These are phyloP conservation scores for Silurus aristotelis DNA, from an alignment of 2,797 vertebrate genomes.

Conservation along the genomic window DNA sequence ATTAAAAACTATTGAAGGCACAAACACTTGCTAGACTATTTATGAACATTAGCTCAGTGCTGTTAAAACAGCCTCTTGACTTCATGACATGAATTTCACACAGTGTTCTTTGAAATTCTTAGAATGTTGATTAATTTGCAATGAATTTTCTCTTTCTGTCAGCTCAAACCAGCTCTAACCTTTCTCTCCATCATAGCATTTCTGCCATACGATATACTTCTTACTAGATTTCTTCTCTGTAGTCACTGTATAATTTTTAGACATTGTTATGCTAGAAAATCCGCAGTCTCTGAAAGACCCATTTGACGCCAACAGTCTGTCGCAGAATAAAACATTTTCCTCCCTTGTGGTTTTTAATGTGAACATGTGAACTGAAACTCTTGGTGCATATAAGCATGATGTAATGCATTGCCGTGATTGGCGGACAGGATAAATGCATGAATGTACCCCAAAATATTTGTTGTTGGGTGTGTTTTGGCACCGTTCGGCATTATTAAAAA, in stretches of 20 bases:
- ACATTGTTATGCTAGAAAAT: background rate
- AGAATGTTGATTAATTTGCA: background rate
- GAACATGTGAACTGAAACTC: background rate
- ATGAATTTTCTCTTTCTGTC: too few relatives aligned
- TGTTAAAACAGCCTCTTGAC: background rate
- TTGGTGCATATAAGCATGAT: background rate
- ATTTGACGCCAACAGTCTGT: background rate
- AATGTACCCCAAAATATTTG: background rate
- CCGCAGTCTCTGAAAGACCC: background rate
- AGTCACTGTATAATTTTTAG: too few relatives aligned
- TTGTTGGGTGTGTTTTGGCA: background rate
- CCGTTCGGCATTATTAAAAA: too few relatives aligned
- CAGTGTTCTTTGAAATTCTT: background rate
- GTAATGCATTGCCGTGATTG: background rate
- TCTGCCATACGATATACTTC: too few relatives aligned
- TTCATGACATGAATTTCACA: background rate
- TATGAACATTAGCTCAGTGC: background rate
- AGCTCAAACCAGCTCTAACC: too few relatives aligned
- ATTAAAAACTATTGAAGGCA: background rate
- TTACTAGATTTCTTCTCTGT: background rate
- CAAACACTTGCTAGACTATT: background rate
- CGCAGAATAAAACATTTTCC: background rate
- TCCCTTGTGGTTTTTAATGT: background rate
- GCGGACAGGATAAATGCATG: background rate
- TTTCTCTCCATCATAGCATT: too few relatives aligned